Conservation (phyloP, 2,888 invertebrate species). For the Microplitis deprimator region DNA sequence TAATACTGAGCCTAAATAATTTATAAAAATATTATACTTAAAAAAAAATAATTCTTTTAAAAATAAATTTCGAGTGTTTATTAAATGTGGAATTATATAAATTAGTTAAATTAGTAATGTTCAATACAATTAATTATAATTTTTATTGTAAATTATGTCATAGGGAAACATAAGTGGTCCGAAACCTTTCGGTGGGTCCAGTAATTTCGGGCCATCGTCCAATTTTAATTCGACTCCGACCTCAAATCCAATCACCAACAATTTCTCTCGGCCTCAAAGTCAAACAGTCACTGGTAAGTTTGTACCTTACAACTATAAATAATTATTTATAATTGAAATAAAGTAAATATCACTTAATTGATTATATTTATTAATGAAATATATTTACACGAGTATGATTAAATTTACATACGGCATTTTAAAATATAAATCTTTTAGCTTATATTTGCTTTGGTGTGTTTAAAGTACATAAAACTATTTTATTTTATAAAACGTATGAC, state of each 20-base stretch:
- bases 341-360: background rate
- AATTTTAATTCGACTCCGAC: conserved; percentile 60
- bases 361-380: conserved; percentile 4
- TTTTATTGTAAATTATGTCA: conserved; percentile 24
- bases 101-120: background rate
- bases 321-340: background rate
- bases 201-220: conserved; percentile 54
- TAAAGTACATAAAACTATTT: background rate
- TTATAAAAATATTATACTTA: background rate
- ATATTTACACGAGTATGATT: background rate
- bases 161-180: conserved; percentile 66
- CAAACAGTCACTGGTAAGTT: conserved; percentile 69
- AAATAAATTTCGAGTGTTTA: background rate
- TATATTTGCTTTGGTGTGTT: conserved; percentile 5
- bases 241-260: conserved; percentile 63
- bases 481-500: conserved; percentile 1
- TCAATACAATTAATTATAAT: background rate
- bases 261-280: conserved; percentile 65
- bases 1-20: background rate
- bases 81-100: background rate
- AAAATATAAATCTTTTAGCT: conserved; percentile 9
- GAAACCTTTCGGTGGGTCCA: conserved; percentile 67
- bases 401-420: background rate
- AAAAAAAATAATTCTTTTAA: no score
- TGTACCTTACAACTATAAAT: conserved; percentile 17